Conservation (phyloP, 2,797 vertebrate genomes). For the Hydrolagus colliei region DNA sequence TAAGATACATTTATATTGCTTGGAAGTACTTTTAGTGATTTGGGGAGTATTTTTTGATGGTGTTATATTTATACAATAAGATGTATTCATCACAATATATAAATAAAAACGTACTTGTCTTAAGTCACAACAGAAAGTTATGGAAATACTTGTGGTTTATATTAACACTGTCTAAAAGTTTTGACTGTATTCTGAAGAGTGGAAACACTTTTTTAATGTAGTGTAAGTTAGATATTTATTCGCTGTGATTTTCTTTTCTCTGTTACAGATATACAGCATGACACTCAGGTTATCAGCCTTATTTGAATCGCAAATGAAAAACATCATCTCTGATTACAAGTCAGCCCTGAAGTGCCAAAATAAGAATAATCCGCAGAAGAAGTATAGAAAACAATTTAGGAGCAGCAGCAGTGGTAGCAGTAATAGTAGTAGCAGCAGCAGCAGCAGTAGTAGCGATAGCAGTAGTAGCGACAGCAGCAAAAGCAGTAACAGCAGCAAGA, state of each 20-base stretch:
- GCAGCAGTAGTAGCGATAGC: background rate
- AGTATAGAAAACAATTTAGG: conserved; percentile 14
- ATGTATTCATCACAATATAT: too few relatives aligned
- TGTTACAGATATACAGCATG: conserved; percentile 85
- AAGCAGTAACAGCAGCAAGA: conserved; percentile 63
- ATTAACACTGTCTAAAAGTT: background rate
- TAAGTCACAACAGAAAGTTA: too few relatives aligned
- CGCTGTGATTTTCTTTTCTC: conserved; percentile 27
- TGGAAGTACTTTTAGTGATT: too few relatives aligned
- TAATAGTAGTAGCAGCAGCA: background rate
- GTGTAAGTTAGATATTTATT: background rate
- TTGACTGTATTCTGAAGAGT: background rate
- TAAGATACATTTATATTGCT: too few relatives aligned
- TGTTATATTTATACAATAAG: too few relatives aligned
- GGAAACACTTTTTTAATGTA: background rate
- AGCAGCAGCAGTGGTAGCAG: conserved; percentile 16
- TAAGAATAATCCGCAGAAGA: conserved; percentile 42
- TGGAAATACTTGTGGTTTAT: too few relatives aligned
- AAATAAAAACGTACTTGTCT: too few relatives aligned
- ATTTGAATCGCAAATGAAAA: conserved; percentile 87
- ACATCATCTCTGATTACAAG: conserved; percentile 86
- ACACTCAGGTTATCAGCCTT: conserved; percentile 88
- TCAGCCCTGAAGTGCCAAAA: conserved; percentile 79
- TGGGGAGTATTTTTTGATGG: too few relatives aligned
- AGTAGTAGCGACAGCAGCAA: background rate